Evolutionary conservation across 2,797 vertebrate genomes (phyloP), one percentile per base, ranked within the genome.

Genomic region (Sebastes wilsoni): DNA sequence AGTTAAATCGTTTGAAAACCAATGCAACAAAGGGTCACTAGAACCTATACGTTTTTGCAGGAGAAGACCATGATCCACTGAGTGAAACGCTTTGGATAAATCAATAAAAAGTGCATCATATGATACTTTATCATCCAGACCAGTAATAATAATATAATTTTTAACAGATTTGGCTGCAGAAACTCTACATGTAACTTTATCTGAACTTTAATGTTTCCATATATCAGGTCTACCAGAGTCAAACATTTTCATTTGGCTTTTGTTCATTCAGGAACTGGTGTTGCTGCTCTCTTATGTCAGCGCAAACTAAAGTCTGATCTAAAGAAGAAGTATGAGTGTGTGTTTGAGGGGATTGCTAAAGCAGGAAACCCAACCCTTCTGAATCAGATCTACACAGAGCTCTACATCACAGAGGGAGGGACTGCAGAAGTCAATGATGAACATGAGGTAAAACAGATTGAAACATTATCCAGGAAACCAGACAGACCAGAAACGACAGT

Each of bases 131-230:
- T 49, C 42, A 49, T 49, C 16, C 42, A 49, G 42, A 49, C 42
- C 42, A 49, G 42, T 49, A 49, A 49, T 49, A 49, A 49, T 49
- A 16, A 42, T 42, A 49, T 49, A 0, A 49, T 49, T 49, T 49
- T 49, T 20, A 49, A 49, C 46, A 49, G 46, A 8, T 49, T 0
- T 49, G 0, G 0, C 46, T 49, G 46, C 8, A 49, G 46, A 49
- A 49, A 49, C 46, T 49, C 8, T 49, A 20, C 46, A 49, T 49
- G 46, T 49, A 49, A 49, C 46, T 20, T 49, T 49, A 49, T 49
- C 46, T 49, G 46, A 49, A 49, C 46, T 20, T 49, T 54, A 54
- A 54, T 54, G 9, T 54, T 54, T 54, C 49, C 49, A 54, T 54
- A 22, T 54, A 54, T 54, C n/a, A 22, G 49, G 49, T 54, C 16